Base-by-base conservation (phyloP, 2,888 invertebrate species). In the Scelioninae gen. 2 region DNA sequence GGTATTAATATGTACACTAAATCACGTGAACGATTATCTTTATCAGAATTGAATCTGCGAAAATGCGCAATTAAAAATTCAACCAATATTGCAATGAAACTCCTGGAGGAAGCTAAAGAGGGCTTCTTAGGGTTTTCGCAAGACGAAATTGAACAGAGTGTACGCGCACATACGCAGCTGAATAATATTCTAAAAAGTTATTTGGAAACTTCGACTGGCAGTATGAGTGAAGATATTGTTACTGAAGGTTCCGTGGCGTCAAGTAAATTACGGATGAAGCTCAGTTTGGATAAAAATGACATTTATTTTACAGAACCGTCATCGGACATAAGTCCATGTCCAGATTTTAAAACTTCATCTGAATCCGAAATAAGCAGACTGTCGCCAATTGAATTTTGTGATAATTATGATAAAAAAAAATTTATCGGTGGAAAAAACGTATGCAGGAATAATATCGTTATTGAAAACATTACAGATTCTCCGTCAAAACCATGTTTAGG, bases 121-220 rank as follows among this genome's bases (percentile, higher is more conserved):
- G 31, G 9, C 9, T 31, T 31, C 10, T 1, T 7, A 1, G 31
- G 31, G 10, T 76, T 76, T 37, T 13, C 74, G 1, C 5, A 10
- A 10, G 41, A 52, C 2, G 69, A 75, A 48, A 50, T 68, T 7
- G 39, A 58, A 5, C 11, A 67, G 18, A 74, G 74, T 48, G 2
- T 1, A 7, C 10, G 4, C 1, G 5, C 7, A 37, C 13, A 9
- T 5, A 22, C 52, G 3, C 48, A 48, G n/a, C 18, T 70, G 2
- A 19, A 11, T 0, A 35, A 1, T 9, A 13, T 48, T n/a, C 13
- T 64, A 0, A 1, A 35, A 31, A 35, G 6, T 18, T 52, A 48
- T n/a, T 0, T 25, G 16, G 48, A 57, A 11, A 18, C 0, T 2
- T 63, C 70, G 2, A n/a, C 4, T 43, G 15, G n/a, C 9, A 52